Percentiles rank a stretch among this genome's conserved stretches.
Evolutionary conservation across 2,888 invertebrate species (phyloP).

Genomic region (Dynastes tityus): DNA sequence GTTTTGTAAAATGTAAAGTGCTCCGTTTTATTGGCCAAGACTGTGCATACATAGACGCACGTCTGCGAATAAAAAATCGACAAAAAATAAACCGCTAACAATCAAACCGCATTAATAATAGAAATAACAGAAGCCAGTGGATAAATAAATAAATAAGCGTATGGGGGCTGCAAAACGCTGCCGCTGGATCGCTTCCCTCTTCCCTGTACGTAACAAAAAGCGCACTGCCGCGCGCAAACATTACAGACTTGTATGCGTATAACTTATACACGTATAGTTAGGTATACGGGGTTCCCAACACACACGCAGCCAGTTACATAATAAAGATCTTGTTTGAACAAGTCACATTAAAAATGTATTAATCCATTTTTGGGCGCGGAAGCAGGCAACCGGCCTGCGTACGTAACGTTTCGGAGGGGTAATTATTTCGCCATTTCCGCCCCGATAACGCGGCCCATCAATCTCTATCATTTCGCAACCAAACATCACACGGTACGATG

Average conservation of each 20-base stretch:
- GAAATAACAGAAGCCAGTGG: constrained; percentile 45
- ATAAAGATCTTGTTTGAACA: constrained; percentile 68
- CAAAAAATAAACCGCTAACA: constrained; percentile 47
- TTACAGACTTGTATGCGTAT: constrained; percentile 9
- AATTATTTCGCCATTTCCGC: constrained; percentile 71
- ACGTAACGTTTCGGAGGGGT: constrained; percentile 58
- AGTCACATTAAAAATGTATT: constrained; percentile 71
- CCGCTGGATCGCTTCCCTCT: constrained; percentile 20
- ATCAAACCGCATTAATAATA: constrained; percentile 51
- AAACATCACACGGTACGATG: constrained; percentile 53
- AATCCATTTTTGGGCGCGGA: constrained; percentile 69
- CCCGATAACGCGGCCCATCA: constrained; percentile 65
- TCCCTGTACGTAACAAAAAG: constrained; percentile 31
- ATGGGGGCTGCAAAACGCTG: constrained; percentile 4
- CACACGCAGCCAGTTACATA: constrained; percentile 59
- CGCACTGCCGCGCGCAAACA: constrained; percentile 26
- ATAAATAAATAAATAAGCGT: constrained; percentile 49
- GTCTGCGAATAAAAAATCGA: constrained; percentile 12
- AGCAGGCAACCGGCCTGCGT: constrained; percentile 40
- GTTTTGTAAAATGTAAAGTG: too few species aligned
- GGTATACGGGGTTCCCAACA: constrained; percentile 47
- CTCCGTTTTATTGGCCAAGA: too few species aligned
- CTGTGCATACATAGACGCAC: background rate
- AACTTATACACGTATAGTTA: constrained; percentile 2
- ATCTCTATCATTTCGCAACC: constrained; percentile 71